Percentiles rank a stretch among this genome's conserved stretches.
Conservation (phyloP, 1,140 invertebrate genomes). For the Drosophila rufa region DNA sequence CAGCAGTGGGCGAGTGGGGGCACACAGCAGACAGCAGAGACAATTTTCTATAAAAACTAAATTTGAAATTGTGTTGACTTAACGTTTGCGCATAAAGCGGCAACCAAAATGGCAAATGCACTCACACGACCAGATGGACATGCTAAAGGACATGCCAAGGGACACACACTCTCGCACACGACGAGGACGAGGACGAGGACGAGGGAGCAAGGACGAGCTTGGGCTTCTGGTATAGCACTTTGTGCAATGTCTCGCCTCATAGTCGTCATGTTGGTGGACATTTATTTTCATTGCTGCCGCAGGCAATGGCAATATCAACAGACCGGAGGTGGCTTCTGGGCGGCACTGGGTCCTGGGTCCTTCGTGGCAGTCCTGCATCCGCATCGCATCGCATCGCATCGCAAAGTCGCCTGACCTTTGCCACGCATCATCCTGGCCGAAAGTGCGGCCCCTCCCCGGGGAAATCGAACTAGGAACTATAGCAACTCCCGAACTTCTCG, state of each 20-base stretch:
- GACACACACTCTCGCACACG: conserved; percentile 13
- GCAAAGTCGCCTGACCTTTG: conserved; percentile 53
- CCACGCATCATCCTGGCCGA: conserved; percentile 26
- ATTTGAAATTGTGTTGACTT: conserved; percentile 84
- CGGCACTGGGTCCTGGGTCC: background rate
- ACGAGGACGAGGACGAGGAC: background rate
- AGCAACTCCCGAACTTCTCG: conserved; percentile 9
- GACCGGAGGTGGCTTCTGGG: conserved; percentile 5
- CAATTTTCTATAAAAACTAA: conserved; percentile 81
- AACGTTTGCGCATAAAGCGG: conserved; percentile 77
- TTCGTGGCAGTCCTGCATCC: conserved; percentile 6
- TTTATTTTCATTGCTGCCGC: conserved; percentile 83
- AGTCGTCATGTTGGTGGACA: conserved; percentile 80
- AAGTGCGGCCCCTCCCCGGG: background rate
- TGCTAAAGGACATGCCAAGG: conserved; percentile 53
- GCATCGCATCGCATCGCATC: conserved; percentile 10
- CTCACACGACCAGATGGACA: conserved; percentile 63
- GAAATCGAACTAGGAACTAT: conserved; percentile 19
- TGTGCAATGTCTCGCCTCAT: conserved; percentile 79
- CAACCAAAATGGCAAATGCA: conserved; percentile 77
- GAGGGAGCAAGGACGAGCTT: conserved; percentile 2
- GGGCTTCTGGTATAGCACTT: conserved; percentile 67
- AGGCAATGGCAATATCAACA: conserved; percentile 69
- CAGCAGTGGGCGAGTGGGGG: background rate
- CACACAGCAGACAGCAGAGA: conserved; percentile 45